These are phyloP conservation scores for Odontomyia ornata DNA, from an alignment of 2,888 invertebrate genomes.

Conservation along the genomic window DNA sequence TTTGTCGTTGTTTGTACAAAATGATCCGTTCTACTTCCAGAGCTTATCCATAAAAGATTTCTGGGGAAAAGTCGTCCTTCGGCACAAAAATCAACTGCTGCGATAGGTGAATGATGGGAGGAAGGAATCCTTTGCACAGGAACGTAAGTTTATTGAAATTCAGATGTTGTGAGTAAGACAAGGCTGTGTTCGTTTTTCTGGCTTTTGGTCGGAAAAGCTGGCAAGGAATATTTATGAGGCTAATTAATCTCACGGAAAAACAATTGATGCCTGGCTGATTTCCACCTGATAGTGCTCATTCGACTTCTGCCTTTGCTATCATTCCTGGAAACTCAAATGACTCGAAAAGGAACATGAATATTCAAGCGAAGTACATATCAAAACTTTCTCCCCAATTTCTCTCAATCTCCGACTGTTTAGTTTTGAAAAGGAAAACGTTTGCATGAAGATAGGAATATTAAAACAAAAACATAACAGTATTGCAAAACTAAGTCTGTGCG, in stretches of 20 bases:
- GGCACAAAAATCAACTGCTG: not conserved
- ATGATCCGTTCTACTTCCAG: not conserved
- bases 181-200: not conserved
- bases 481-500: not conserved
- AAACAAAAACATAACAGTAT: slow-evolving; percentile 8
- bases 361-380: no score
- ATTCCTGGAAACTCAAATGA: no score
- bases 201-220: not conserved
- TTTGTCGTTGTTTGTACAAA: not conserved
- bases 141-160: no score
- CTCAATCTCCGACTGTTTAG: not conserved
- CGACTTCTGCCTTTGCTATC: no score
- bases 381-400: not conserved
- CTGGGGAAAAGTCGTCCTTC: not conserved
- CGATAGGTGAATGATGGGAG: not conserved
- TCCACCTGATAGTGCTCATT: no score
- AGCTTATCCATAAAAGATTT: slow-evolving; percentile 13
- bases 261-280: no score
- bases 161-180: no score
- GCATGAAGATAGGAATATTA: not conserved
- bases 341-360: no score
- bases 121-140: not conserved
- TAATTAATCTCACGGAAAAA: no score
- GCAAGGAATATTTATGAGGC: no score
- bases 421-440: not conserved